Evolutionary conservation across 2,113 vertebrate species (phyloP).

Genomic region (Ammodytes dubius): DNA sequence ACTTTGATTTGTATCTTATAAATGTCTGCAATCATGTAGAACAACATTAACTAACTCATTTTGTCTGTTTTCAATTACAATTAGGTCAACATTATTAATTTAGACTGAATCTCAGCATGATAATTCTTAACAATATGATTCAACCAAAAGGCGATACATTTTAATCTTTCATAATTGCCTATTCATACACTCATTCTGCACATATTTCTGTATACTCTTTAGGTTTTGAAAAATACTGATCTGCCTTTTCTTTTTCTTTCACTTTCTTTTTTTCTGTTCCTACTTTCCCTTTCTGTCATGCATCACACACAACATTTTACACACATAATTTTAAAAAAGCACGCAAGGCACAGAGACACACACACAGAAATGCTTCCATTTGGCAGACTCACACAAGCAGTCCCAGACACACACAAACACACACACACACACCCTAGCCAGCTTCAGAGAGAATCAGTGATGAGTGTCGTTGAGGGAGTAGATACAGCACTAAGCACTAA

Average conservation of each 20-base stretch:
- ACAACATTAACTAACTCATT: neutral
- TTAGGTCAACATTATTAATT: constrained; percentile 15
- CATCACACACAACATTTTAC: constrained; percentile 50
- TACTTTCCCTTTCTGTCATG: constrained; percentile 15
- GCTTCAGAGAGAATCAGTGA: constrained; percentile 83
- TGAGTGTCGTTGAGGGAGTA: constrained; percentile 80
- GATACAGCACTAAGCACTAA: constrained; percentile 79
- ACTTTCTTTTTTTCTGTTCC: constrained; percentile 10
- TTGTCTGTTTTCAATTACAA: neutral
- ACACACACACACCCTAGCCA: constrained; percentile 50
- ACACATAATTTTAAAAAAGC: constrained; percentile 45
- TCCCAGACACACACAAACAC: constrained; percentile 18
- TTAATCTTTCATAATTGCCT: neutral
- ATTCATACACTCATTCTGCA: neutral
- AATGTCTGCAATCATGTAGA: neutral
- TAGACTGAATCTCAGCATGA: constrained; percentile 12
- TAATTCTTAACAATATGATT: neutral
- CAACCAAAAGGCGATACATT: neutral
- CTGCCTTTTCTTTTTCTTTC: neutral
- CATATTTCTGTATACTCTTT: neutral
- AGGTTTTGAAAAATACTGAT: constrained; percentile 7
- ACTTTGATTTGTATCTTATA: neutral
- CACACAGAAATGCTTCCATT: constrained; percentile 60
- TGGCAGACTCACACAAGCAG: constrained; percentile 65
- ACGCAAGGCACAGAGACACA: neutral